Conservation (phyloP, 2,113 vertebrate species). For the Azemiops feae region DNA sequence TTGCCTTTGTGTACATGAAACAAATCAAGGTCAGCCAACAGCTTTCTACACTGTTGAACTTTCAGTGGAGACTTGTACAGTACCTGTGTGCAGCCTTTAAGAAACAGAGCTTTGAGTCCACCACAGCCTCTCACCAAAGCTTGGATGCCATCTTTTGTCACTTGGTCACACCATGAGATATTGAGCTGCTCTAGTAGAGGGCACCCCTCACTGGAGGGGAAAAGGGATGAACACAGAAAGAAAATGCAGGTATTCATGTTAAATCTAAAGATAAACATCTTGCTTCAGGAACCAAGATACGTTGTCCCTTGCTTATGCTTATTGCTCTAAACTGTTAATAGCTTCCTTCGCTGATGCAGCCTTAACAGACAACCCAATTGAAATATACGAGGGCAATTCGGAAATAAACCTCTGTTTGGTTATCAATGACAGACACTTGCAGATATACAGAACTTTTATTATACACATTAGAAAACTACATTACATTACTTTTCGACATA, state of each 20-base stretch:
- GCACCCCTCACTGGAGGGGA: slow-evolving; percentile 84
- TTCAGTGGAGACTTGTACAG: accelerated
- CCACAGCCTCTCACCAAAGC: slow-evolving; percentile 92
- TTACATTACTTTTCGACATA: too few relatives aligned
- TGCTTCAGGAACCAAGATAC: background rate
- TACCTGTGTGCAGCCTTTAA: slow-evolving; percentile 98
- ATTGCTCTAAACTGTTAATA: background rate
- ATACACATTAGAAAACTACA: too few relatives aligned
- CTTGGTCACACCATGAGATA: slow-evolving; percentile 99
- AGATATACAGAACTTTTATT: too few relatives aligned
- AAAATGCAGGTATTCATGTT: slow-evolving; percentile 18
- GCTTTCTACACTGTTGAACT: background rate
- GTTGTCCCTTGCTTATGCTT: background rate
- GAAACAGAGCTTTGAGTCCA: slow-evolving; percentile 88
- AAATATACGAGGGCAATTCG: background rate
- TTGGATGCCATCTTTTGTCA: slow-evolving; percentile 97
- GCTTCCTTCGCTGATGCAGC: background rate
- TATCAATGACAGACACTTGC: too few relatives aligned
- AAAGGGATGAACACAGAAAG: slow-evolving; percentile 6
- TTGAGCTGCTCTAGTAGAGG: slow-evolving; percentile 93
- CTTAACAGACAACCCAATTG: background rate
- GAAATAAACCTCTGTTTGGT: too few relatives aligned
- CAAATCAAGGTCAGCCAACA: background rate
- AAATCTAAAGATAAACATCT: slow-evolving; percentile 1
- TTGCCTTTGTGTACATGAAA: background rate